Evolutionary conservation across 2,797 vertebrate species (phyloP).

Genomic region (Apodemus agrarius): DNA sequence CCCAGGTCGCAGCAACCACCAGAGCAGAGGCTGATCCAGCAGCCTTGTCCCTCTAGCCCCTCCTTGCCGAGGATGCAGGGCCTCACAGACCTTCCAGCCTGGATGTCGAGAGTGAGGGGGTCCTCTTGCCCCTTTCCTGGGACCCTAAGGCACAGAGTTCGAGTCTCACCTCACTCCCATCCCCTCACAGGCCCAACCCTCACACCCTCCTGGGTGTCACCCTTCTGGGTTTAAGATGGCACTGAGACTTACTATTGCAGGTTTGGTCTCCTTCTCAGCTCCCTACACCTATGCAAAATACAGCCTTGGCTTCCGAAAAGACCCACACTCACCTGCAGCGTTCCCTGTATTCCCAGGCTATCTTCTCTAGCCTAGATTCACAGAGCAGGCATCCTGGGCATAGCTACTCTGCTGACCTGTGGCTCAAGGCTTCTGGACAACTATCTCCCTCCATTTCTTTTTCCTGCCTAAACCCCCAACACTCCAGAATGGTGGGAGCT

Average conservation of each 20-base stretch:
- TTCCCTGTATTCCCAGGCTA: not conserved
- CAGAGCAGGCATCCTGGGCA: no score
- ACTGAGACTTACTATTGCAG: not conserved
- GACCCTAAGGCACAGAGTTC: not conserved
- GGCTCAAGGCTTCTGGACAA: not conserved
- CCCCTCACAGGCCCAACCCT: no score
- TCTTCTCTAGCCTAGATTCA: not conserved
- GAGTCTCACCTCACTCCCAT: not conserved
- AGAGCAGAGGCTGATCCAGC: not conserved
- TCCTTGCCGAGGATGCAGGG: not conserved
- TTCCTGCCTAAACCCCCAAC: not conserved
- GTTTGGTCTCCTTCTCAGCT: not conserved
- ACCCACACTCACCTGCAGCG: not conserved
- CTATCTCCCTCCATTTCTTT: not conserved
- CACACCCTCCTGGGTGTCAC: no score
- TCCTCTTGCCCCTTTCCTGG: not conserved
- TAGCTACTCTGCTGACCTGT: not conserved
- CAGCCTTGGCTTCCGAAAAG: not conserved
- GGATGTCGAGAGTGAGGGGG: rapidly evolving
- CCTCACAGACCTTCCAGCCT: not conserved
- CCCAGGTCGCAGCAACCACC: not conserved
- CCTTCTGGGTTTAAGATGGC: not conserved
- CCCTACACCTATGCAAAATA: not conserved
- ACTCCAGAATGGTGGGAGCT: not conserved
- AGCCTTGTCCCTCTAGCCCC: not conserved